Base-by-base conservation (phyloP, 1,140 invertebrate species). In the Heliconius congener region DNA sequence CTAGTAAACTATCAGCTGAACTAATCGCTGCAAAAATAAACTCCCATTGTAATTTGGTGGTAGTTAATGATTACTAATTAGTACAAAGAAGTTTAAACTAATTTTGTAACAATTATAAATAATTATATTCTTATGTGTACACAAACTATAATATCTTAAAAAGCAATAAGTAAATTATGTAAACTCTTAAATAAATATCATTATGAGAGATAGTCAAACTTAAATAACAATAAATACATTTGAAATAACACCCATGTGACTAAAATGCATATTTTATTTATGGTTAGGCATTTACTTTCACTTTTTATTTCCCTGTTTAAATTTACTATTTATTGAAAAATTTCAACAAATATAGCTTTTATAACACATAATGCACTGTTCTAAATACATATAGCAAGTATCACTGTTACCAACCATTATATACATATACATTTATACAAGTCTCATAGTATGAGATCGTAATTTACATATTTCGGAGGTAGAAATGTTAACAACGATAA, bases 1-100 rank as follows among this genome's bases (percentile, higher is more conserved):
- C 88, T 80, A 81, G 76, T 84, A 87, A 84, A 88, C 85, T 90
- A 90, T 92, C 88, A 93, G 89, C 86, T 85, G 91, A 90, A 92
- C 86, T 93, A 90, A 91, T 90, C 86, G 83, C 92, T 93, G 90
- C 42, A 92, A 92, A 80, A 76, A 86, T 74, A 75, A 46, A 71
- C 39, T 57, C 11, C 0, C 42, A 34, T 19, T 60, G 23, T 78
- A 27, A 66, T 66, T 66, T 66, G 1, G 13, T 11, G 23, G 23
- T 23, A 23, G 23, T 30, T 13, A 30, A 30, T 6, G 4, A 66
- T 66, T 13, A 66, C 30, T 30, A 57, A 13, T 66, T 66, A 27
- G 4, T 16, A 30, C 9, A 66, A 66, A n/a, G n/a, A 16, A 66
- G 3, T 66, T 66, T 27, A 19, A 52, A 52, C 50, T 52, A 27